Evolutionary conservation across 2,888 invertebrate genomes (phyloP).

Genomic region (Nebria brevicollis): DNA sequence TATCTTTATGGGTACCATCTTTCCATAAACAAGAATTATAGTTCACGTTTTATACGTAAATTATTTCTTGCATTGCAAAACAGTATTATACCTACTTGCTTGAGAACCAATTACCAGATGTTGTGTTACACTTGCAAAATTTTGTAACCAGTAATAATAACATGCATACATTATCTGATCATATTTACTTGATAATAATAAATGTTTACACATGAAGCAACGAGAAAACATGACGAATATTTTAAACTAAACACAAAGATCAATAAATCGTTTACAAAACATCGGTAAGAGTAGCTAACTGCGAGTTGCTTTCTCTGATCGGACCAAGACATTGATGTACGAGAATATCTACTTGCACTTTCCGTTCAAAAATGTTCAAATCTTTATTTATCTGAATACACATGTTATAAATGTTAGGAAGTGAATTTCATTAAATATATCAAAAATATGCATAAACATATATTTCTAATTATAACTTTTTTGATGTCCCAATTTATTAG

Average conservation of each 20-base stretch:
- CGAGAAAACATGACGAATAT: not conserved
- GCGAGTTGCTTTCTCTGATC: not conserved
- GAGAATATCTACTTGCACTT: not conserved
- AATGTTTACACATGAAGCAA: not conserved
- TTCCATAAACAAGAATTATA: not conserved
- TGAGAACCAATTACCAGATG: not conserved
- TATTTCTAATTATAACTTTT: too few relatives aligned
- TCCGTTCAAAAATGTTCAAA: not conserved
- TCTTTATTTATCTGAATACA: not conserved
- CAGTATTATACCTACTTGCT: not conserved
- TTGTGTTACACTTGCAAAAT: constrained; percentile 1
- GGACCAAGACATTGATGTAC: not conserved
- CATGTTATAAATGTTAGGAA: too few relatives aligned
- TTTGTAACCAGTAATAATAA: not conserved
- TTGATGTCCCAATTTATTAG: too few relatives aligned
- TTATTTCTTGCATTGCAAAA: not conserved
- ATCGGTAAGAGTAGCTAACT: not conserved
- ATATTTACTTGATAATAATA: not conserved
- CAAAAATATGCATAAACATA: too few relatives aligned
- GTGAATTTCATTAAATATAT: not conserved
- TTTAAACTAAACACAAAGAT: not conserved
- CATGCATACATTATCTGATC: not conserved
- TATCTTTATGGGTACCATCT: not conserved
- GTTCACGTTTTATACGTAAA: not conserved
- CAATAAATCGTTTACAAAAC: not conserved